phyloP scores from a whole-genome alignment of 2,113 vertebrate species.

The Cheirogaleus medius region DNA sequence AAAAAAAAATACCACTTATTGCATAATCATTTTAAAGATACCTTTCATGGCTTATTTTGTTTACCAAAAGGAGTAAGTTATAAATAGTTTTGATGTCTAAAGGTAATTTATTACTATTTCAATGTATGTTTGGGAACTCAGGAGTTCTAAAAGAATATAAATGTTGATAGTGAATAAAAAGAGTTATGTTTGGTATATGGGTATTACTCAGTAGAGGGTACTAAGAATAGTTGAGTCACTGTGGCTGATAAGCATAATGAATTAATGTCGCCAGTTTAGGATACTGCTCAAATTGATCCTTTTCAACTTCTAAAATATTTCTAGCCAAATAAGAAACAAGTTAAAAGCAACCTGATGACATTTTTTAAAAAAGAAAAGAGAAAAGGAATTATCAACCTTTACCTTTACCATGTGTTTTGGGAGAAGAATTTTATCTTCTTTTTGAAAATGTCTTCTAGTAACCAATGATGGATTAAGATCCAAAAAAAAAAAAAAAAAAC shows the following conservation, averaged over 20 bases:
- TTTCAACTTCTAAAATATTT: constrained; percentile 36
- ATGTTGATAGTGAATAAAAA: background rate
- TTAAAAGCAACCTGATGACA: background rate
- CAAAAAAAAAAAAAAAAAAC: background rate
- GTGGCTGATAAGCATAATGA: background rate
- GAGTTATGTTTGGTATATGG: background rate
- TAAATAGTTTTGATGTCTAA: constrained; percentile 39
- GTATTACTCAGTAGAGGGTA: background rate
- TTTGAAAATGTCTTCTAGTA: constrained; percentile 36
- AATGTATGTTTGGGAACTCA: background rate
- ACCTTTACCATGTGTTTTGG: background rate
- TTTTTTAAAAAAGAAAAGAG: background rate
- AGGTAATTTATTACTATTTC: constrained; percentile 9
- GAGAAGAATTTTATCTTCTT: constrained; percentile 31
- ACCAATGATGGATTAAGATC: background rate
- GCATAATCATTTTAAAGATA: background rate
- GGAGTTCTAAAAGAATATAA: background rate
- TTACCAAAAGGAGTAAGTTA: background rate
- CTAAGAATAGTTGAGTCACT: background rate
- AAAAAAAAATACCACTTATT: background rate
- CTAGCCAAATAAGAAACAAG: background rate
- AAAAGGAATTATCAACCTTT: background rate
- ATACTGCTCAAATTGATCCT: constrained; percentile 14
- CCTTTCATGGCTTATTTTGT: background rate
- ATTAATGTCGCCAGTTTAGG: background rate